phyloP scores from a whole-genome alignment of 2,888 invertebrate genomes.

The Carpatolechia fugitivella region DNA sequence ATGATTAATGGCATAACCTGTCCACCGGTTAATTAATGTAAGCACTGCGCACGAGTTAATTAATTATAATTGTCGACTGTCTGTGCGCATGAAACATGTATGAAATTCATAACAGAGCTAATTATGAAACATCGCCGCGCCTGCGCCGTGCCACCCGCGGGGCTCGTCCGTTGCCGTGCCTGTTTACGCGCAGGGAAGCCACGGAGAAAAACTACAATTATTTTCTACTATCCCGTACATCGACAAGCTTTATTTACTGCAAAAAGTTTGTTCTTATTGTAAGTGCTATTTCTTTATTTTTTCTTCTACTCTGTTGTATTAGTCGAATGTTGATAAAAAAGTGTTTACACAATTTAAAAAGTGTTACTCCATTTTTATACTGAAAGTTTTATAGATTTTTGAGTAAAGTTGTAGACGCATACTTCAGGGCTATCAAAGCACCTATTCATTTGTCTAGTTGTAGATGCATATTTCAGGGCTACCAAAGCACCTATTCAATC shows the following conservation, averaged over 20 bases:
- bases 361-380: too few species aligned
- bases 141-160: conserved; percentile 35
- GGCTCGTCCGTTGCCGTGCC: neutral
- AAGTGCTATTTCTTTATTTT: neutral
- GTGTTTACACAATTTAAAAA: too few species aligned
- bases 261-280: neutral
- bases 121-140: conserved; percentile 66
- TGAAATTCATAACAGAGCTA: conserved; percentile 75
- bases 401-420: too few species aligned
- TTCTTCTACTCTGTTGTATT: too few species aligned
- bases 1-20: conserved; percentile 63
- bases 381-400: too few species aligned
- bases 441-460: too few species aligned
- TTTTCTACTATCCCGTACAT: neutral
- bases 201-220: neutral
- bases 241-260: neutral
- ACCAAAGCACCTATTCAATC: too few species aligned
- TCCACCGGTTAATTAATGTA: conserved; percentile 68
- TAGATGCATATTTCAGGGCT: too few species aligned
- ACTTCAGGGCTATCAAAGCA: too few species aligned
- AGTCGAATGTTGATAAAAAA: too few species aligned
- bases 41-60: conserved; percentile 69
- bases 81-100: conserved; percentile 73
- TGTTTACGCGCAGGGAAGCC: neutral
- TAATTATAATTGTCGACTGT: conserved; percentile 74